Conservation (phyloP, 2,888 invertebrate species). For the Brachylomia viminalis region DNA sequence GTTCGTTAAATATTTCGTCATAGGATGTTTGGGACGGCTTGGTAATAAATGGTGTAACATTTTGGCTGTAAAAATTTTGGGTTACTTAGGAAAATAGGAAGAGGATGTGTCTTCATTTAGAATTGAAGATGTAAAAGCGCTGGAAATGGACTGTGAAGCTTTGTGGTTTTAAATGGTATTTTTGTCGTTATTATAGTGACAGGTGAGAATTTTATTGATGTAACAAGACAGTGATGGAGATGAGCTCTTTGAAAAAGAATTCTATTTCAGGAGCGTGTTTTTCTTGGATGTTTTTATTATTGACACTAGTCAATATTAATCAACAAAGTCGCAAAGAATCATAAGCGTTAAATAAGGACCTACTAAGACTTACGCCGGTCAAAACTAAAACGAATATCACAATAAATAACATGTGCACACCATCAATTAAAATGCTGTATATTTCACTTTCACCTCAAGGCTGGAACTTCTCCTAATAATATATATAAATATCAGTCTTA, state of each 20-base stretch:
- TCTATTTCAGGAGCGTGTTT: not conserved
- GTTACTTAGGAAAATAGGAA: conserved; percentile 46
- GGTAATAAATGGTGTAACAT: conserved; percentile 49
- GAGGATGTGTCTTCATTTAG: conserved; percentile 37
- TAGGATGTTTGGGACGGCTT: conserved; percentile 56
- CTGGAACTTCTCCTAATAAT: conserved; percentile 18
- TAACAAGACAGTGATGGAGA: conserved; percentile 28
- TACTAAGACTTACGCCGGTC: not conserved
- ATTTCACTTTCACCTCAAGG: conserved; percentile 24
- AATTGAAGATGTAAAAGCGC: conserved; percentile 5
- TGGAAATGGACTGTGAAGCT: conserved; percentile 29
- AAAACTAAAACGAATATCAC: not conserved
- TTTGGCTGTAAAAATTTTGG: conserved; percentile 31
- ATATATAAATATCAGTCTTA: conserved; percentile 28
- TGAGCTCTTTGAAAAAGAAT: conserved; percentile 1
- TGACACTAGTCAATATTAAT: not conserved
- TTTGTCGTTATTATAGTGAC: not conserved
- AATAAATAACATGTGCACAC: conserved; percentile 17
- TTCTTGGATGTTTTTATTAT: not conserved
- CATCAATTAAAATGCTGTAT: conserved; percentile 24
- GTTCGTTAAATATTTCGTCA: conserved; percentile 56
- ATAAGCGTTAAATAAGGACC: not conserved
- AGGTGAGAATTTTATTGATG: conserved; percentile 16
- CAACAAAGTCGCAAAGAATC: not conserved
- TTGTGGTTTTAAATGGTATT: conserved; percentile 30